phyloP scores from a whole-genome alignment of 2,888 invertebrate species.

The Netelia melanura region DNA sequence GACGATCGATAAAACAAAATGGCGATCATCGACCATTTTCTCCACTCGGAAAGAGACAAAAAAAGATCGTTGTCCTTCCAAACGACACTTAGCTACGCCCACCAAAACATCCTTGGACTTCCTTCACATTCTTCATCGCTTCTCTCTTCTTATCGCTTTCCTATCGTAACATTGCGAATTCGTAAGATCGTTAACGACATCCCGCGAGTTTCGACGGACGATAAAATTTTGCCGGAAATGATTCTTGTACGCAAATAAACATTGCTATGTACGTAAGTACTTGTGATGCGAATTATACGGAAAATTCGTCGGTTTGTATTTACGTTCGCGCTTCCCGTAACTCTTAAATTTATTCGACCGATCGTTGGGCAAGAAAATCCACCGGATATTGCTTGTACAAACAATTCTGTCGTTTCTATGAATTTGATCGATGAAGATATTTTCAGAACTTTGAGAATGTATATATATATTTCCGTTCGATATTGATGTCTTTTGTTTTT shows the following conservation, averaged over 20 bases:
- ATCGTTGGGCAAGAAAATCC: background rate
- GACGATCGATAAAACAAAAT: background rate
- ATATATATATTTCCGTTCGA: background rate
- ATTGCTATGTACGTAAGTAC: background rate
- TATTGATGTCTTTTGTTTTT: background rate
- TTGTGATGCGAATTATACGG: background rate
- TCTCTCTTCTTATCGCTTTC: background rate
- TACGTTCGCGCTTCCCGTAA: background rate
- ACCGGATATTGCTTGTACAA: background rate
- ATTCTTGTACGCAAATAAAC: background rate
- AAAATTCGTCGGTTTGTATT: background rate
- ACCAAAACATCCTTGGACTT: background rate
- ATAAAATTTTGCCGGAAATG: constrained; percentile 26
- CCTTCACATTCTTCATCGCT: background rate
- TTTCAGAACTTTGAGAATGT: background rate
- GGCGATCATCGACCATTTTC: background rate
- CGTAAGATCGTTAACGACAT: constrained; percentile 19
- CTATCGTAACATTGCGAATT: constrained; percentile 3
- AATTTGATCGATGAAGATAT: background rate
- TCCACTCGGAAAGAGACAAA: background rate
- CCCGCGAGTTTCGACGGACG: constrained; percentile 5
- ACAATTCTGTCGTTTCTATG: background rate
- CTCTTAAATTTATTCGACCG: background rate
- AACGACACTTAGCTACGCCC: background rate
- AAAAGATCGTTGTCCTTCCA: background rate